Evolutionary conservation across 2,888 invertebrate species (phyloP).

Genomic region (Coelinius sp.): DNA sequence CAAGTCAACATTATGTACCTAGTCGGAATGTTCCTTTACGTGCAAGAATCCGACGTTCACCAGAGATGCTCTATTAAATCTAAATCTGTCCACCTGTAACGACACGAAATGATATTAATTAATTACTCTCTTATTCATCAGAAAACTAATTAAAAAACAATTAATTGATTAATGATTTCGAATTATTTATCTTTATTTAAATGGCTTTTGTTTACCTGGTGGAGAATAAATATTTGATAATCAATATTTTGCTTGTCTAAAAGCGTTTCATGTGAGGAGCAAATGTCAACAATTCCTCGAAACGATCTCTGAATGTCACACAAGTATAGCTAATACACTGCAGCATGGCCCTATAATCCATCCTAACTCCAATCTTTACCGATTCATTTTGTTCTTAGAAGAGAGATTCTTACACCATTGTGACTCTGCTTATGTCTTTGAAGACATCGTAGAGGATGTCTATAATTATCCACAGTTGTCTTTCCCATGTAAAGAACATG

Average conservation of each 20-base stretch:
- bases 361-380: too few species aligned
- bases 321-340: slow-evolving; percentile 90
- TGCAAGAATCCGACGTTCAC: slow-evolving; percentile 94
- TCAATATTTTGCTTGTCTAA: slow-evolving; percentile 83
- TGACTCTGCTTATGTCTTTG: too few species aligned
- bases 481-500: too few species aligned
- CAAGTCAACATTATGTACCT: slow-evolving; percentile 99
- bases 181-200: background rate
- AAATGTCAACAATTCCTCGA: slow-evolving; percentile 95
- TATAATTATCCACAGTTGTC: too few species aligned
- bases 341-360: too few species aligned
- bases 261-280: slow-evolving; percentile 89
- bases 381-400: too few species aligned
- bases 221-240: slow-evolving; percentile 91
- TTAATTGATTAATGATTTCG: background rate
- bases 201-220: slow-evolving; percentile 87
- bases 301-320: slow-evolving; percentile 96
- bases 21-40: slow-evolving; percentile 84
- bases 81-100: slow-evolving; percentile 79
- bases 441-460: too few species aligned
- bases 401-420: too few species aligned
- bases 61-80: slow-evolving; percentile 96
- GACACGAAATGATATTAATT: background rate
- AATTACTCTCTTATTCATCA: background rate
- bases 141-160: too few species aligned